These are phyloP conservation scores for Catocala sponsa DNA, from an alignment of 2,888 invertebrate species.

Conservation along the genomic window DNA sequence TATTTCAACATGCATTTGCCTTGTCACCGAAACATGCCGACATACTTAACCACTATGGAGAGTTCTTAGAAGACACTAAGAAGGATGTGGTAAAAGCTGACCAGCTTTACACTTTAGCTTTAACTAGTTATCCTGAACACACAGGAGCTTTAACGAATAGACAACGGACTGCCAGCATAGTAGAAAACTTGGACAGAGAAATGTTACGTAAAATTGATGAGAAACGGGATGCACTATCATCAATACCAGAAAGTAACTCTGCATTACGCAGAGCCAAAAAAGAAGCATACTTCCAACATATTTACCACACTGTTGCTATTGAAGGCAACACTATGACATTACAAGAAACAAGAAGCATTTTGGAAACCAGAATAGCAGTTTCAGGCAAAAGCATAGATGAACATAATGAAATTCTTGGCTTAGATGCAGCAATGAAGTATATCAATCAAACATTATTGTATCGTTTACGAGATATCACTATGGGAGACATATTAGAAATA, in stretches of 20 bases:
- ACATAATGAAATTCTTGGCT: slow-evolving; percentile 98
- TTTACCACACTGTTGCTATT: slow-evolving; percentile 98
- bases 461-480: slow-evolving; percentile 92
- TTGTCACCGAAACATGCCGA: slow-evolving; percentile 97
- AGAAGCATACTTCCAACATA: slow-evolving; percentile 98
- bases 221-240: slow-evolving; percentile 94
- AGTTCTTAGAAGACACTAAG: slow-evolving; percentile 95
- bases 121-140: slow-evolving; percentile 95
- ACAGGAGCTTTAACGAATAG: slow-evolving; percentile 93
- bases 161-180: slow-evolving; percentile 95
- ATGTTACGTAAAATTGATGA: slow-evolving; percentile 93
- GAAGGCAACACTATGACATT: slow-evolving; percentile 99
- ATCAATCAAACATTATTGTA: slow-evolving; percentile 94
- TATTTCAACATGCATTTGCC: slow-evolving; percentile 96
- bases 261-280: slow-evolving; percentile 96
- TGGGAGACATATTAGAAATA: slow-evolving; percentile 96
- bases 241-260: slow-evolving; percentile 93
- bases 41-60: slow-evolving; percentile 96
- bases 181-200: slow-evolving; percentile 95
- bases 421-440: slow-evolving; percentile 98
- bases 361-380: slow-evolving; percentile 94
- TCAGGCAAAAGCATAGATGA: slow-evolving; percentile 97
- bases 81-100: slow-evolving; percentile 96
- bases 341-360: slow-evolving; percentile 95
- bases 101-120: slow-evolving; percentile 95